Conservation (phyloP, 2,113 vertebrate species). For the Pollachius pollachius region DNA sequence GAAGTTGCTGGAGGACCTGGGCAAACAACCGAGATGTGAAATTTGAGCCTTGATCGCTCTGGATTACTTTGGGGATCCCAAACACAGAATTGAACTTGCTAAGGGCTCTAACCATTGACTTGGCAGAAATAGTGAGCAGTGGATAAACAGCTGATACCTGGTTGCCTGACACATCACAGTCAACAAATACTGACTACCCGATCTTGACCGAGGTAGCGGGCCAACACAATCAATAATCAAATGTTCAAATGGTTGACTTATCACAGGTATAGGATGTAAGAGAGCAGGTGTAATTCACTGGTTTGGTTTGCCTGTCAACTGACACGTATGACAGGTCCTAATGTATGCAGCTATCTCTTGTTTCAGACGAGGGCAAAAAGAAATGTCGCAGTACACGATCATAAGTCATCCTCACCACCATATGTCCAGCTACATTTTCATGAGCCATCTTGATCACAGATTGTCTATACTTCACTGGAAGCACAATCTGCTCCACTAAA, state of each 20-base stretch:
- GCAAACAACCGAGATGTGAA: neutral
- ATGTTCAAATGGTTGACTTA: slow-evolving; percentile 1
- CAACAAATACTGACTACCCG: neutral
- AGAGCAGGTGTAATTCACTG: neutral
- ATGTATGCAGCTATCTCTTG: no score
- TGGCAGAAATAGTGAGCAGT: neutral
- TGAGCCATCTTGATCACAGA: neutral
- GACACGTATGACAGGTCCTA: neutral
- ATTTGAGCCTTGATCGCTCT: neutral
- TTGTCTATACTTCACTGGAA: neutral
- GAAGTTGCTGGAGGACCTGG: slow-evolving; percentile 1
- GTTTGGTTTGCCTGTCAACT: neutral
- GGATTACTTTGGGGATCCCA: neutral
- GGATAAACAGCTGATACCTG: neutral
- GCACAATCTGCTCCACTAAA: no score
- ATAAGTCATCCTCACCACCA: neutral
- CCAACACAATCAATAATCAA: slow-evolving; percentile 6
- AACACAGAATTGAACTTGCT: neutral
- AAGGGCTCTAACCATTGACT: neutral
- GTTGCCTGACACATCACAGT: neutral
- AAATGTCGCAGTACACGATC: neutral
- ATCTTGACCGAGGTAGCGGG: neutral
- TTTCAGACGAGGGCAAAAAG: neutral
- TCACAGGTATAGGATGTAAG: neutral
- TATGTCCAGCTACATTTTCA: neutral